Base-by-base conservation (phyloP, 2,888 invertebrate species). In the Biston betularia region DNA sequence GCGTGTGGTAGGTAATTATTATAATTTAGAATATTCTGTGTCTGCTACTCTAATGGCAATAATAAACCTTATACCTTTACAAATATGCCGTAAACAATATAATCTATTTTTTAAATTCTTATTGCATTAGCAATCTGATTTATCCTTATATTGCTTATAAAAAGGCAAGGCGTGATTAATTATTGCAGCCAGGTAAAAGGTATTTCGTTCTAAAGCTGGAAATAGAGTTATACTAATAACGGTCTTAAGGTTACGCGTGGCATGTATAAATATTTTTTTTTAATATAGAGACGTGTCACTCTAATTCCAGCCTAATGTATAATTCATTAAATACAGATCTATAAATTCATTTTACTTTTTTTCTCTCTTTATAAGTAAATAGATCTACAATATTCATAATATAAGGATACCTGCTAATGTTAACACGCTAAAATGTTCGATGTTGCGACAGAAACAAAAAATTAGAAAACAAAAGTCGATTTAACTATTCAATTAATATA, bases 371-470 rank as follows among this genome's bases (percentile, higher is more conserved):
- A 10, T 38, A 53, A 38, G 14, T 53, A 53, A 38, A 11, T 34
- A 53, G 52, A 53, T 53, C 38, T 53, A 52, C 15, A 38, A 53
- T 15, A 15, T 14, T 9, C 38, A 53, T 53, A 38, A 38, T 53
- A 38, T 44, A 44, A 12, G 42, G 40, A 38, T 54, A 54, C 54
- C 1, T 42, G 60, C 67, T 54, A 54, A 54, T 42, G 66, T 57
- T 60, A 59, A 57, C 34, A 70, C 74, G 71, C 42, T 33, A 42
- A 54, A 38, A 24, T n/a, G 54, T 33, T 54, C 54, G 42, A 54
- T 54, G 42, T 54, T 15, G 8, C n/a, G 12, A 42, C 15, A 14
- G 54, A 54, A 33, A 54, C 24, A 24, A 2, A 24, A 3, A 24
- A 24, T 24, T 24, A 24, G n/a, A n/a, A n/a, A n/a, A n/a, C n/a